These are phyloP conservation scores for Triplophysa tibetana DNA, from an alignment of 2,113 vertebrate genomes.

Conservation along the genomic window DNA sequence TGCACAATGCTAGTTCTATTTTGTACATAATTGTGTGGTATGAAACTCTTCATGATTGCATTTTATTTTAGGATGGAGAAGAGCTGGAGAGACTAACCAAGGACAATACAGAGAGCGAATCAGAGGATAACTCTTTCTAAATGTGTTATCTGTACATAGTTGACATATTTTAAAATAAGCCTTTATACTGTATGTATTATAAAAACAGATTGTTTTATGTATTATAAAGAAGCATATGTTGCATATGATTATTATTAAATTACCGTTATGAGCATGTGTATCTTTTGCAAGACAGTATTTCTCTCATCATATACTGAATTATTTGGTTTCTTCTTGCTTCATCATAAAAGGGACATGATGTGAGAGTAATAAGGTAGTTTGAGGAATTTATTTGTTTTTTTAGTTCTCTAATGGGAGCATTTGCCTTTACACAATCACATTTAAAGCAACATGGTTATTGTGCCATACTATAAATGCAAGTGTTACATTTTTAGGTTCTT, in stretches of 20 bases:
- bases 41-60: neutral
- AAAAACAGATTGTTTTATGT: neutral
- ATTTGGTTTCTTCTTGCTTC: neutral
- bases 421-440: neutral
- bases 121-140: constrained; percentile 85
- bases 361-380: neutral
- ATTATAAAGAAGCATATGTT: neutral
- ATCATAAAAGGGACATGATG: neutral
- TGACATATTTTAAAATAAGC: constrained; percentile 54
- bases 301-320: neutral
- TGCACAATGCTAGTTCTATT: neutral
- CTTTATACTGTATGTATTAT: constrained; percentile 38
- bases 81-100: constrained; percentile 90
- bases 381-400: neutral
- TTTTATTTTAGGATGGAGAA: constrained; percentile 85
- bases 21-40: no score
- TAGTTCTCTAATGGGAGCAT: neutral
- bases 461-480: neutral
- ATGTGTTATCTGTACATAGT: neutral
- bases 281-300: neutral
- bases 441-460: neutral
- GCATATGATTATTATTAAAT: neutral
- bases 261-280: neutral
- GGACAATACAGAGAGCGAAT: constrained; percentile 83
- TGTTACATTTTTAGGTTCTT: neutral